Conservation (phyloP, 2,888 invertebrate species). For the Bruchidius siliquastri region DNA sequence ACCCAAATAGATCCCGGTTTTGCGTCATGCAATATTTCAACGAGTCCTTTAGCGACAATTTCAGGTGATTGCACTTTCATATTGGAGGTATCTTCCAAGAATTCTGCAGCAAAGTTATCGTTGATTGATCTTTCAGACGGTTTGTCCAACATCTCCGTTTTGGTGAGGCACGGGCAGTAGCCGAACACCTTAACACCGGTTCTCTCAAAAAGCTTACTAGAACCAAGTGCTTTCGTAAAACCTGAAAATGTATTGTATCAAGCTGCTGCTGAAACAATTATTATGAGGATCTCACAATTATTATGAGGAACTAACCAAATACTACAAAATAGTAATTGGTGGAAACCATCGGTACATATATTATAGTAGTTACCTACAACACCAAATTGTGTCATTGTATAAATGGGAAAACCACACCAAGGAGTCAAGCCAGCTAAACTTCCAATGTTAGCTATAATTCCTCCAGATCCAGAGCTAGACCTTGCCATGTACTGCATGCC, state of each 20-base stretch:
- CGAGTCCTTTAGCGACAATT: constrained; percentile 28
- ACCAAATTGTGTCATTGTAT: constrained; percentile 48
- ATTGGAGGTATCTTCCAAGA: constrained; percentile 33
- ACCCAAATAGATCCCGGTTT: constrained; percentile 35
- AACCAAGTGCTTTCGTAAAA: constrained; percentile 33
- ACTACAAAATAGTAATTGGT: too few relatives aligned
- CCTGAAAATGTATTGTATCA: constrained; percentile 24
- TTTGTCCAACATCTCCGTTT: constrained; percentile 42
- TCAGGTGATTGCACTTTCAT: constrained; percentile 28
- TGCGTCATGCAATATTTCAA: constrained; percentile 26
- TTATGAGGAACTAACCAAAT: too few relatives aligned
- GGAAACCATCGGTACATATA: constrained; percentile 26
- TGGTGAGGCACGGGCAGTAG: constrained; percentile 53
- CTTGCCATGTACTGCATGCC: constrained; percentile 56
- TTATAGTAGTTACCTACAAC: constrained; percentile 25
- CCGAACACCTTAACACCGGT: constrained; percentile 53
- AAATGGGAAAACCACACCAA: constrained; percentile 50
- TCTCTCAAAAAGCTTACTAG: constrained; percentile 43
- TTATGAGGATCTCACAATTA: too few relatives aligned
- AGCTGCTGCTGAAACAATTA: too few relatives aligned
- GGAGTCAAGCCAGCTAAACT: constrained; percentile 56
- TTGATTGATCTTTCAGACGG: constrained; percentile 34
- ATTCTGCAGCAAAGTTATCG: constrained; percentile 34
- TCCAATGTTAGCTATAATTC: constrained; percentile 59
- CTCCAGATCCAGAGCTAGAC: constrained; percentile 55